Evolutionary conservation across 2,113 vertebrate species (phyloP).

Genomic region (Danionella cerebrum): DNA sequence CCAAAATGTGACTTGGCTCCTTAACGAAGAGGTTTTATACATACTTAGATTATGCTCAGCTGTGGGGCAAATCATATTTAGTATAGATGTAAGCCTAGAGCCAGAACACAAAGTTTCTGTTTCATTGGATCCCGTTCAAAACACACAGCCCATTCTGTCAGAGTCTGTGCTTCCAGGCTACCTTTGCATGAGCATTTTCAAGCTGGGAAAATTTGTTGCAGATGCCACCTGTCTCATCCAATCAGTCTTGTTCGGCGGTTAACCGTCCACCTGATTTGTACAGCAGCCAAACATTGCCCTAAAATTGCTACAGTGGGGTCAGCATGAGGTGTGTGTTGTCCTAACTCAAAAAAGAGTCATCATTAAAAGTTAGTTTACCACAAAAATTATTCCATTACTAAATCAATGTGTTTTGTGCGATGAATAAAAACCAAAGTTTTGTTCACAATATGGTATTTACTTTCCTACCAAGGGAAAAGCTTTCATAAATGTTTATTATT

Average conservation of each 20-base stretch:
- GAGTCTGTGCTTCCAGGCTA: constrained; percentile 32
- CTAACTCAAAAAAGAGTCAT: not conserved
- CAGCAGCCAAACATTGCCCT: constrained; percentile 5
- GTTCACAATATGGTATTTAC: constrained; percentile 6
- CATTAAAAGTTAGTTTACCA: not conserved
- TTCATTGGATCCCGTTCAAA: constrained; percentile 20
- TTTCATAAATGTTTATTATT: constrained; percentile 9
- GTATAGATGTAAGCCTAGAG: constrained; percentile 17
- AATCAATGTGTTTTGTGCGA: too few species aligned
- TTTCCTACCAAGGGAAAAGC: constrained; percentile 8
- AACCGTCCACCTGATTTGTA: constrained; percentile 32
- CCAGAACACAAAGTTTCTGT: constrained; percentile 12
- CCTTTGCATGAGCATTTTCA: constrained; percentile 28
- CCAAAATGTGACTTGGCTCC: constrained; percentile 20
- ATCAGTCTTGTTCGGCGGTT: constrained; percentile 30
- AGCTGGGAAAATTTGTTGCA: constrained; percentile 42
- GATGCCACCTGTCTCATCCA: constrained; percentile 40
- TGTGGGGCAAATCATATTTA: constrained; percentile 10
- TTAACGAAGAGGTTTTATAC: constrained; percentile 3
- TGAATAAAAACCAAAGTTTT: too few species aligned
- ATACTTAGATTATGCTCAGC: constrained; percentile 20
- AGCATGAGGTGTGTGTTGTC: not conserved
- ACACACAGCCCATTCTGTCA: constrained; percentile 36
- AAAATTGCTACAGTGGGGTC: constrained; percentile 8
- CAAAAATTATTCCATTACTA: too few species aligned